phyloP scores from a whole-genome alignment of 1,140 invertebrate genomes.

The Hesperophylax magnus region DNA sequence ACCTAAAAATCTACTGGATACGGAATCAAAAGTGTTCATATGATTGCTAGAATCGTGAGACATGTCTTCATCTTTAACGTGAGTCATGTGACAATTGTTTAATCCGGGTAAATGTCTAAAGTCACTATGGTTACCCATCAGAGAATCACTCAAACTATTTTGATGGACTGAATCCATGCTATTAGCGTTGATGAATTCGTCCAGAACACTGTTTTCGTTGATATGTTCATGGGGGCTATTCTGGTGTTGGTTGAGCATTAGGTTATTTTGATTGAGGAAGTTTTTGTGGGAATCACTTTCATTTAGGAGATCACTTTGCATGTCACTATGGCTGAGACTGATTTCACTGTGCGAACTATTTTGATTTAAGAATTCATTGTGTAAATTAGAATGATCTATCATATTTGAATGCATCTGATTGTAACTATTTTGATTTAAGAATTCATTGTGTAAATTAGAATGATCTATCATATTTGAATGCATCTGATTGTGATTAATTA shows the following conservation, averaged over 20 bases:
- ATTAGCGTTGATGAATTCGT: conserved; percentile 65
- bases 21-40: conserved; percentile 40
- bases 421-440: conserved; percentile 49
- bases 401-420: conserved; percentile 46
- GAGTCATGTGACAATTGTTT: conserved; percentile 45
- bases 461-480: conserved; percentile 41
- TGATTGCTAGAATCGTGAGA: conserved; percentile 41
- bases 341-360: conserved; percentile 48
- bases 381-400: conserved; percentile 41
- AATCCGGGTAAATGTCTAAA: conserved; percentile 44
- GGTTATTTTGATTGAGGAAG: conserved; percentile 51
- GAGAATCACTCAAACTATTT: conserved; percentile 58
- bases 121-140: conserved; percentile 40
- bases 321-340: conserved; percentile 42
- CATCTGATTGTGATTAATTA: conserved; percentile 51
- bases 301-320: conserved; percentile 44
- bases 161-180: conserved; percentile 63
- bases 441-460: conserved; percentile 42
- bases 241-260: conserved; percentile 45
- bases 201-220: conserved; percentile 53
- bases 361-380: conserved; percentile 48
- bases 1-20: conserved; percentile 32
- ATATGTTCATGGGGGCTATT: conserved; percentile 40
- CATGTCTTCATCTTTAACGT: conserved; percentile 48
- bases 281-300: conserved; percentile 49